These are phyloP conservation scores for Oxyura jamaicensis DNA, from an alignment of 2,113 vertebrate genomes.

Conservation along the genomic window DNA sequence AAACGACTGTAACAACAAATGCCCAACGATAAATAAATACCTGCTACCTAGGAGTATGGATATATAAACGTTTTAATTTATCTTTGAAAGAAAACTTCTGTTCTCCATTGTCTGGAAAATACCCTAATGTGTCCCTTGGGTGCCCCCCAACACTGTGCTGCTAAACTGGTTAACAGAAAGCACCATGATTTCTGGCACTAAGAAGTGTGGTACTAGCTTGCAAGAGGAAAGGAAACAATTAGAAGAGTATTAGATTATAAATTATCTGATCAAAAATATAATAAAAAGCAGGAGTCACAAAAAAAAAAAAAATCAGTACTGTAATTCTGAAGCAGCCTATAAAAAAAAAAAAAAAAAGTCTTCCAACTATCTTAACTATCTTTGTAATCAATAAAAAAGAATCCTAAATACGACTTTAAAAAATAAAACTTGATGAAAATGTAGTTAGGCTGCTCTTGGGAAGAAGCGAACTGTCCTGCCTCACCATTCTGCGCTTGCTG, in stretches of 20 bases:
- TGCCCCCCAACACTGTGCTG: neutral
- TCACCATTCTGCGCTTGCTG: neutral
- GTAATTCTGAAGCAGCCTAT: neutral
- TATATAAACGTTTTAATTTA: neutral
- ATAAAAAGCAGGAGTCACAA: neutral
- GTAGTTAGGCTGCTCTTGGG: neutral
- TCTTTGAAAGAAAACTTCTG: neutral
- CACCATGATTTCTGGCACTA: neutral
- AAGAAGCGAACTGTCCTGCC: neutral
- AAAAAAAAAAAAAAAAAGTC: neutral
- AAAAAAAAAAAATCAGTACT: neutral
- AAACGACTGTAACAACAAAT: neutral
- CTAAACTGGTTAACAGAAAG: neutral
- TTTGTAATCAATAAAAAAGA: neutral
- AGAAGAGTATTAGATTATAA: neutral
- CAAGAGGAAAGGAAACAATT: neutral
- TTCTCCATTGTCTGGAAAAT: neutral
- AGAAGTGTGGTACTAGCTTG: neutral
- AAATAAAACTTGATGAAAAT: neutral
- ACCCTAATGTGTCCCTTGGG: neutral
- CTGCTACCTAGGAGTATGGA: neutral
- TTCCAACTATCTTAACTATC: neutral
- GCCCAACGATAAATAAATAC: neutral
- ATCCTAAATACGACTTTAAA: neutral
- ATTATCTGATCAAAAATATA: neutral